These are phyloP conservation scores for Lepidothrix coronata DNA, from an alignment of 2,113 vertebrate species.

Conservation along the genomic window DNA sequence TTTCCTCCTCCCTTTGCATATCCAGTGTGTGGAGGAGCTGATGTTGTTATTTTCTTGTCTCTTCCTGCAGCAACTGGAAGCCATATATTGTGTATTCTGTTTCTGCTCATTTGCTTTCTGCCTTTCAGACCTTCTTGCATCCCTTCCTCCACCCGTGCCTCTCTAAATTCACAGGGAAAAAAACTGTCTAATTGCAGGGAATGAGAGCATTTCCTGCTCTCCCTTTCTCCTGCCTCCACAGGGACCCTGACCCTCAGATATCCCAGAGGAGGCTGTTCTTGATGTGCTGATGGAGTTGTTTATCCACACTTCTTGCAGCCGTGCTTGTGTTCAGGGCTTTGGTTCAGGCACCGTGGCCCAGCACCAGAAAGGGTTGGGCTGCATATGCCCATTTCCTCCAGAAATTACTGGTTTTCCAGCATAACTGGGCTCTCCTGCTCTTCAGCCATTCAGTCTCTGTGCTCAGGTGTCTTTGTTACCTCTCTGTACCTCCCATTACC, in stretches of 20 bases:
- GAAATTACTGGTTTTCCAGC: neutral
- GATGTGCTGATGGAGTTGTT: neutral
- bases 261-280: neutral
- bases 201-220: neutral
- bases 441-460: neutral
- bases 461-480: neutral
- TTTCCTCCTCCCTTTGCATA: neutral
- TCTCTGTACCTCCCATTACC: neutral
- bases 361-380: neutral
- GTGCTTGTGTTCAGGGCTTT: neutral
- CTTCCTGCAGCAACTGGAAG: neutral
- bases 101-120: neutral
- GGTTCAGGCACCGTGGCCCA: neutral
- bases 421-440: neutral
- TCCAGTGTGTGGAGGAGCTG: neutral
- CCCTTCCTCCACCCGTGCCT: neutral
- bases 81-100: neutral
- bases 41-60: neutral
- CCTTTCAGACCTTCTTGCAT: neutral
- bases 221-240: neutral
- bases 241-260: neutral
- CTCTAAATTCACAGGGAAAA: neutral
- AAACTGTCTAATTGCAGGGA: neutral
- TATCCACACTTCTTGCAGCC: neutral
- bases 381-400: neutral